phyloP scores from a whole-genome alignment of 64 coral and sea anemone genomes.

The Pocillopora verrucosa region DNA sequence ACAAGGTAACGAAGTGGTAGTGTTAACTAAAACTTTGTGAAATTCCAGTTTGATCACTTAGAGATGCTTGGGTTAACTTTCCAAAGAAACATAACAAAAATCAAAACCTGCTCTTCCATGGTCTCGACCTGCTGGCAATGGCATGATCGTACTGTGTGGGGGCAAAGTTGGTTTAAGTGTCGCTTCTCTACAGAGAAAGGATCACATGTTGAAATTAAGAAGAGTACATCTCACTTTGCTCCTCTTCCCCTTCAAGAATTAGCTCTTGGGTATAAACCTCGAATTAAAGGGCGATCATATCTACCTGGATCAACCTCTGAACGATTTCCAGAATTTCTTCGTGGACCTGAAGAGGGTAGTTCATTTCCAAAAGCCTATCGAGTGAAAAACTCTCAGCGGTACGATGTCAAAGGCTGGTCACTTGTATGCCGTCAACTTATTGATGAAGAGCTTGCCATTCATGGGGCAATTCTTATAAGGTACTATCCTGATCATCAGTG shows the following conservation, averaged over 20 bases:
- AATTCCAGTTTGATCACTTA: too few species aligned
- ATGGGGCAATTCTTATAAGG: slow-evolving; percentile 42
- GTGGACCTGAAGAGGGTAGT: slow-evolving; percentile 3
- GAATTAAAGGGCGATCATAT: slow-evolving; percentile 14
- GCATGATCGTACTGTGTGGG: neutral
- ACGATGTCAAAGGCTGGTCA: slow-evolving; percentile 31
- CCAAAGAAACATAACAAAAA: too few species aligned
- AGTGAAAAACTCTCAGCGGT: neutral
- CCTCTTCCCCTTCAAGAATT: neutral
- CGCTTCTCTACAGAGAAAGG: slow-evolving; percentile 6
- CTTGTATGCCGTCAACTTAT: slow-evolving; percentile 7
- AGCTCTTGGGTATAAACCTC: slow-evolving; percentile 17
- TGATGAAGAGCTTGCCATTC: slow-evolving; percentile 25
- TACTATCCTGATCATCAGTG: neutral
- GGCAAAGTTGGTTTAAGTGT: too few species aligned
- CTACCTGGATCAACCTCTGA: slow-evolving; percentile 33
- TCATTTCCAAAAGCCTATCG: slow-evolving; percentile 36
- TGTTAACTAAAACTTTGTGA: too few species aligned
- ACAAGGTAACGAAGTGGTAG: too few species aligned
- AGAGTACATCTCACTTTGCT: neutral
- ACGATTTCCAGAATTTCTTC: slow-evolving; percentile 54
- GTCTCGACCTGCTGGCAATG: too few species aligned
- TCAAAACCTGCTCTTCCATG: too few species aligned
- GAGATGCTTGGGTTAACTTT: too few species aligned
- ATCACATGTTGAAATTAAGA: neutral